Evolutionary conservation across 1,140 invertebrate genomes (phyloP).

Genomic region (Drosophila ficusphila): DNA sequence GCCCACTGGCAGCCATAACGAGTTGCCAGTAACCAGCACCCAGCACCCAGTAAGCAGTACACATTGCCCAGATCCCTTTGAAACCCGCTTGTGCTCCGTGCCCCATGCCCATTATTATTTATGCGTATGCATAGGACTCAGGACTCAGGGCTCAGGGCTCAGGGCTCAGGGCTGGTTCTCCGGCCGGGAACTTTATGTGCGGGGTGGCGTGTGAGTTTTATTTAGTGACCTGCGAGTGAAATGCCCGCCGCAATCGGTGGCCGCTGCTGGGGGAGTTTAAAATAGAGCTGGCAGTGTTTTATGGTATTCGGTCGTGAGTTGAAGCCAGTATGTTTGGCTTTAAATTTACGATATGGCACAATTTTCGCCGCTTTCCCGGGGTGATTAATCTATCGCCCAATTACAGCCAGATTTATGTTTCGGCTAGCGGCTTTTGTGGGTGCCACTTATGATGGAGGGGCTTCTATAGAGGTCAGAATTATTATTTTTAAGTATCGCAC

Average conservation of each 20-base stretch:
- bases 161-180: constrained; percentile 29
- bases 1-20: constrained; percentile 31
- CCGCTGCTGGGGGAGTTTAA: constrained; percentile 13
- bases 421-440: background rate
- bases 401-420: constrained; percentile 13
- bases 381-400: background rate
- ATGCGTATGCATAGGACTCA: constrained; percentile 65
- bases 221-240: constrained; percentile 44
- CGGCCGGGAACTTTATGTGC: background rate
- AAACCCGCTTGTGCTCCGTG: constrained; percentile 16
- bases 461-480: too few relatives aligned
- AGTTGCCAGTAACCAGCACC: background rate
- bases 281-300: constrained; percentile 25
- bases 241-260: constrained; percentile 10
- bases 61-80: background rate
- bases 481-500: too few relatives aligned
- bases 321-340: constrained; percentile 1
- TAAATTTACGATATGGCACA: constrained; percentile 19
- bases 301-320: constrained; percentile 8
- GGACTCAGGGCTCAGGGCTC: too few relatives aligned
- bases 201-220: constrained; percentile 30
- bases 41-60: background rate
- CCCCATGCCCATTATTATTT: constrained; percentile 67
- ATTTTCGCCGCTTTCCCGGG: background rate
- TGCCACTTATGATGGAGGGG: background rate